These are phyloP conservation scores for Caradrina clavipalpis DNA, from an alignment of 2,888 invertebrate genomes.

Conservation along the genomic window DNA sequence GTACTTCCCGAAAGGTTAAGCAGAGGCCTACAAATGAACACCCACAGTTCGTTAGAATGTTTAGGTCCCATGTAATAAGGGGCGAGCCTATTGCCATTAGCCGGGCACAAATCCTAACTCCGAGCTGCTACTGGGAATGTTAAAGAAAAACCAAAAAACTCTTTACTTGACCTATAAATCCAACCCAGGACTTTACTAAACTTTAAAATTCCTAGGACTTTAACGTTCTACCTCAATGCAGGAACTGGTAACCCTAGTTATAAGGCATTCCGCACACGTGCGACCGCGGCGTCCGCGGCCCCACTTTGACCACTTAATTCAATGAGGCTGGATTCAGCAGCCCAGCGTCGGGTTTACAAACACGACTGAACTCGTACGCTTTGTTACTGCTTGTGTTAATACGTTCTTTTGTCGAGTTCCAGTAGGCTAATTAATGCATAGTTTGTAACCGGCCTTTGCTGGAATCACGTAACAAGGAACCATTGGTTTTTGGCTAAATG, in stretches of 20 bases:
- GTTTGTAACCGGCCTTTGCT: slow-evolving; percentile 33
- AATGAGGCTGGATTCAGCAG: slow-evolving; percentile 75
- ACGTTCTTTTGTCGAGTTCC: slow-evolving; percentile 58
- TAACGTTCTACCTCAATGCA: slow-evolving; percentile 7
- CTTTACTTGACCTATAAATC: too few relatives aligned
- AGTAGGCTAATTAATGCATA: slow-evolving; percentile 58
- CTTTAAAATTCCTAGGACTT: slow-evolving; percentile 16
- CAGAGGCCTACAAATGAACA: too few relatives aligned
- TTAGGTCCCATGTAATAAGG: too few relatives aligned
- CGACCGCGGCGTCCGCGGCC: slow-evolving; percentile 71
- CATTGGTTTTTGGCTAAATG: slow-evolving; percentile 26
- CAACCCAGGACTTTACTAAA: too few relatives aligned
- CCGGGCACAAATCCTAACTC: too few relatives aligned
- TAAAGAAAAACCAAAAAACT: too few relatives aligned
- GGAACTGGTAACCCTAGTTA: slow-evolving; percentile 51
- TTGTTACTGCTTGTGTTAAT: slow-evolving; percentile 65
- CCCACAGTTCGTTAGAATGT: too few relatives aligned
- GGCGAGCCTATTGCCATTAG: too few relatives aligned
- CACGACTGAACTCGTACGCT: slow-evolving; percentile 66
- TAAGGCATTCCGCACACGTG: slow-evolving; percentile 77
- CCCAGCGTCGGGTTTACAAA: slow-evolving; percentile 72
- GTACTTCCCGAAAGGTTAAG: too few relatives aligned
- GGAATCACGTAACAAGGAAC: slow-evolving; percentile 29
- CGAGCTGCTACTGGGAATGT: too few relatives aligned
- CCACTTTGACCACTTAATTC: slow-evolving; percentile 81